These are phyloP conservation scores for Epinephelus moara DNA, from an alignment of 2,113 vertebrate genomes.

Conservation along the genomic window DNA sequence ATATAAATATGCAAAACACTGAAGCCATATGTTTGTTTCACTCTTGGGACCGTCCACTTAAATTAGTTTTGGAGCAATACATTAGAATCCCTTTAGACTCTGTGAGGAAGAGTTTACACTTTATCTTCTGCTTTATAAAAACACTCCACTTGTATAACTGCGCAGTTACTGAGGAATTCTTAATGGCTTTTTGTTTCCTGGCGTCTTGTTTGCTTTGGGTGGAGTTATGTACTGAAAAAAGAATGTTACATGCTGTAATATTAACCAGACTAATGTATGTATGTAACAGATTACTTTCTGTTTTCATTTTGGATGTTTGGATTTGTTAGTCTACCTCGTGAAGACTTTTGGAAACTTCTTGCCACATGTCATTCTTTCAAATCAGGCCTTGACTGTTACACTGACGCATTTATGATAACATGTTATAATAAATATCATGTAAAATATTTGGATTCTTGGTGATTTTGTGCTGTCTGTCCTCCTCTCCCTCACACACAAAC, in stretches of 20 bases:
- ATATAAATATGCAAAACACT: conserved; percentile 54
- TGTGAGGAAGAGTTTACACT: conserved; percentile 15
- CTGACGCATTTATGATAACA: conserved; percentile 12
- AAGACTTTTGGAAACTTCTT: conserved; percentile 18
- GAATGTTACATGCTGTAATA: conserved; percentile 27
- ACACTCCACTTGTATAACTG: background rate
- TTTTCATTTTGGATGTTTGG: conserved; percentile 4
- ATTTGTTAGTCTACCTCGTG: conserved; percentile 41
- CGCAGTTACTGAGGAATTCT: conserved; percentile 3
- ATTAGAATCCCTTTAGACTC: conserved; percentile 25
- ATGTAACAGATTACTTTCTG: background rate
- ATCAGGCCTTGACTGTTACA: conserved; percentile 44
- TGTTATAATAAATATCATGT: conserved; percentile 48
- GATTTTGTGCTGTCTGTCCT: background rate
- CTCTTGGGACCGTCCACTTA: conserved; percentile 30
- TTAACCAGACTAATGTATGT: conserved; percentile 27
- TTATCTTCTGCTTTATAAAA: background rate
- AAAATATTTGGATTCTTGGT: background rate
- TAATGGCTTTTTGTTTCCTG: conserved; percentile 7
- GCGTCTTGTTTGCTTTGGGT: conserved; percentile 29
- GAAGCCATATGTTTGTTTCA: conserved; percentile 62
- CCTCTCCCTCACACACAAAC: conserved; percentile 2
- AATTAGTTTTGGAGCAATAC: conserved; percentile 24
- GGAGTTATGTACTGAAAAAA: background rate
- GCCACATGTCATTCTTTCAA: conserved; percentile 1